Conservation (phyloP, 1,140 invertebrate genomes). For the Orchestia grillus region DNA sequence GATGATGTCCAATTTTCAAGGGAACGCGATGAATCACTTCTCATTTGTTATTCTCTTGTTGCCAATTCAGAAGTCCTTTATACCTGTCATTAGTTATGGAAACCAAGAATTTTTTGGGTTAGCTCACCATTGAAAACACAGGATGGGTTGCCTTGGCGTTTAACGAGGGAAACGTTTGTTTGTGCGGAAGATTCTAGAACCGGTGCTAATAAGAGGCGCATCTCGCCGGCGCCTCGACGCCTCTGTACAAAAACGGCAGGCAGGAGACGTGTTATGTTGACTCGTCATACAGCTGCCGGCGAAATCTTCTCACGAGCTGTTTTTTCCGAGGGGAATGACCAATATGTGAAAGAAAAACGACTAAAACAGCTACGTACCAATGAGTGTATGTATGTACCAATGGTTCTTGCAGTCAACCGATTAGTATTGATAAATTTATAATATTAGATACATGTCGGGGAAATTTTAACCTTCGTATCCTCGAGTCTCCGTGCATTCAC, state of each 20-base stretch:
- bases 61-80: no score
- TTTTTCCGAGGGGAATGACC: not conserved
- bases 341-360: not conserved
- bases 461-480: no score
- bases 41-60: no score
- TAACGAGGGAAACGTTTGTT: not conserved
- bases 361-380: no score
- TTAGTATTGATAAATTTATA: no score
- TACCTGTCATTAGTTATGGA: no score
- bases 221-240: not conserved
- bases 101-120: not conserved
- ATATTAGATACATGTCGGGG: no score
- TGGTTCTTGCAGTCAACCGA: no score
- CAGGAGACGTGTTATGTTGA: not conserved
- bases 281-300: not conserved
- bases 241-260: not conserved
- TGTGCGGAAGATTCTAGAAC: not conserved
- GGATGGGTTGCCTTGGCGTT: not conserved
- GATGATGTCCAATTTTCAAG: no score
- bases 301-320: not conserved
- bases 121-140: not conserved
- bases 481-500: no score
- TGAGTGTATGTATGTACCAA: no score
- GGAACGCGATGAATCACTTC: no score
- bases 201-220: not conserved